phyloP scores from a whole-genome alignment of 1,140 invertebrate species.

The Atta texana region DNA sequence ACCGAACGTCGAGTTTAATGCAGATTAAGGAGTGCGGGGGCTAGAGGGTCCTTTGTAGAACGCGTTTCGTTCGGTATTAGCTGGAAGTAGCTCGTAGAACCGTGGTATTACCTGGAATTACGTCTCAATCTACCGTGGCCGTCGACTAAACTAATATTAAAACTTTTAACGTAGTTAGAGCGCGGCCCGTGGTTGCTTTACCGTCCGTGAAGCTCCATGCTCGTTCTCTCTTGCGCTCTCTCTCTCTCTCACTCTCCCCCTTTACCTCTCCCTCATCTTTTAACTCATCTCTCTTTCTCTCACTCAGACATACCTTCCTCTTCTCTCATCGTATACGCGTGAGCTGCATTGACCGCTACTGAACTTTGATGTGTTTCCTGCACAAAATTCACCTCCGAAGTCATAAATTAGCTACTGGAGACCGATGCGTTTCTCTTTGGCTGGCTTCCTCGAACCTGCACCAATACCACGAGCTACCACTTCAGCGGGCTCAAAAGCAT shows the following conservation, averaged over 20 bases:
- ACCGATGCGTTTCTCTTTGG: constrained; percentile 75
- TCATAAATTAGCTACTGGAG: constrained; percentile 85
- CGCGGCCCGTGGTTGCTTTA: constrained; percentile 84
- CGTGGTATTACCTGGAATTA: constrained; percentile 87
- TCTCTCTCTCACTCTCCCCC: constrained; percentile 47
- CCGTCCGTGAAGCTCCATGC: constrained; percentile 82
- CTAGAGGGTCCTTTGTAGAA: constrained; percentile 84
- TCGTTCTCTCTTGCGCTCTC: constrained; percentile 54
- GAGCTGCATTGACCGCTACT: constrained; percentile 84
- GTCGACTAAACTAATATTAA: constrained; percentile 87
- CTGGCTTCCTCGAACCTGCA: constrained; percentile 68
- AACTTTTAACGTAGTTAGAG: constrained; percentile 87
- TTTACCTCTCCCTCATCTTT: constrained; percentile 53
- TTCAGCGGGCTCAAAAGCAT: constrained; percentile 69
- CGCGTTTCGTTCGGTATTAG: constrained; percentile 85
- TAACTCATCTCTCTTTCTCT: constrained; percentile 54
- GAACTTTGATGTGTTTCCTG: constrained; percentile 86
- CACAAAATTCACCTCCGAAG: constrained; percentile 83
- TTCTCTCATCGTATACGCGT: constrained; percentile 47
- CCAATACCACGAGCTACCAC: constrained; percentile 65
- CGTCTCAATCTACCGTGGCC: constrained; percentile 87
- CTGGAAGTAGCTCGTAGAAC: constrained; percentile 85
- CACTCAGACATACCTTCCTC: constrained; percentile 35
- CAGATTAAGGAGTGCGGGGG: constrained; percentile 82
- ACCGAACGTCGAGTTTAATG: constrained; percentile 85